Percentiles rank a stretch among this genome's conserved stretches.
Evolutionary conservation across 2,113 vertebrate genomes (phyloP).

Genomic region (Callorhinus ursinus): DNA sequence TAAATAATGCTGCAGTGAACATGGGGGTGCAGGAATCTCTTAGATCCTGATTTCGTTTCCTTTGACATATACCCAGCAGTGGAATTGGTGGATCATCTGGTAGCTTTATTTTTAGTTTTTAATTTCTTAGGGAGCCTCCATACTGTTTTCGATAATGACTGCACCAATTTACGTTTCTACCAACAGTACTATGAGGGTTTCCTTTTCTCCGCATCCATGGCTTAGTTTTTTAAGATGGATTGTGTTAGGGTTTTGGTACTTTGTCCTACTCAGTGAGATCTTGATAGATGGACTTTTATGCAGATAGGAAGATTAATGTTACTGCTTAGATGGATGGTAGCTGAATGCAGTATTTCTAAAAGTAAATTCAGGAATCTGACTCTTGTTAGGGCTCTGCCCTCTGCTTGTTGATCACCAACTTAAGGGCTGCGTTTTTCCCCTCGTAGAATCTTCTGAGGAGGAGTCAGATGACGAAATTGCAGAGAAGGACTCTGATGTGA

Average conservation of each 20-base stretch:
- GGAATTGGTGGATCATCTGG: background rate
- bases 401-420: slow-evolving; percentile 42
- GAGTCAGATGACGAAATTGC: slow-evolving; percentile 88
- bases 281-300: background rate
- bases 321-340: background rate
- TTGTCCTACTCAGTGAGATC: background rate
- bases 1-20: background rate
- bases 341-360: background rate
- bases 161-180: background rate
- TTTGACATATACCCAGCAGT: background rate
- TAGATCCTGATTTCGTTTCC: background rate
- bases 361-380: background rate
- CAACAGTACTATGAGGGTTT: background rate
- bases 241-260: background rate
- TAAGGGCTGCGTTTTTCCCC: slow-evolving; percentile 39
- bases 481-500: slow-evolving; percentile 90
- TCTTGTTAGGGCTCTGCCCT: background rate
- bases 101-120: background rate
- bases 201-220: background rate
- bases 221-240: slow-evolving; percentile 36
- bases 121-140: background rate
- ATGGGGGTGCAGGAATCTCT: background rate
- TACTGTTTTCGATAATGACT: background rate
- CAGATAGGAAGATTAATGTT: background rate
- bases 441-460: slow-evolving; percentile 88